phyloP scores from a whole-genome alignment of 2,797 vertebrate species.

The Leptatherina wallacei region DNA sequence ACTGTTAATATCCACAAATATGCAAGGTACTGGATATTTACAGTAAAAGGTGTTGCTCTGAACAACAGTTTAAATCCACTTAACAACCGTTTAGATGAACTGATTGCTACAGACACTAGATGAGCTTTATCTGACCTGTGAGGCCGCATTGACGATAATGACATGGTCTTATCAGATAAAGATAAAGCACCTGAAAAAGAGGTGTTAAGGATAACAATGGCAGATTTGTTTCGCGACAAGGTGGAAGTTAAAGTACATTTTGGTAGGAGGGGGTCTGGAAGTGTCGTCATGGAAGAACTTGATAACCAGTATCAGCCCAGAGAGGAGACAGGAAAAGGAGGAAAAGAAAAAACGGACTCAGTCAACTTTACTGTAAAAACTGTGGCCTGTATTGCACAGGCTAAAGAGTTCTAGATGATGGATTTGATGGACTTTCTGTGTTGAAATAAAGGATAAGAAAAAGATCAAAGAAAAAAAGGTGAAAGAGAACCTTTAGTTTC shows the following conservation, averaged over 20 bases:
- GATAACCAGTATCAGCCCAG: neutral
- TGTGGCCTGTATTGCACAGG: neutral
- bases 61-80: no score
- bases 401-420: neutral
- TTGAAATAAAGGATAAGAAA: neutral
- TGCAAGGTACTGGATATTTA: neutral
- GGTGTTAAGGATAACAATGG: neutral
- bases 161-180: neutral
- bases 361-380: neutral
- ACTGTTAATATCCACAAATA: neutral
- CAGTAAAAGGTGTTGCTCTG: neutral
- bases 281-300: neutral
- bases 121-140: neutral
- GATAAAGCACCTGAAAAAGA: neutral
- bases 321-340: constrained; percentile 1
- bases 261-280: neutral
- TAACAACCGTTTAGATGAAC: neutral
- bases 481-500: neutral
- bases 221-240: neutral
- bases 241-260: neutral
- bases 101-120: neutral
- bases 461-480: neutral
- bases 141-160: neutral
- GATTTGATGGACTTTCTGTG: neutral
- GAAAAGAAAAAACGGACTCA: constrained; percentile 1